phyloP scores from a whole-genome alignment of 2,888 invertebrate species.

The Drosophila algonquin region DNA sequence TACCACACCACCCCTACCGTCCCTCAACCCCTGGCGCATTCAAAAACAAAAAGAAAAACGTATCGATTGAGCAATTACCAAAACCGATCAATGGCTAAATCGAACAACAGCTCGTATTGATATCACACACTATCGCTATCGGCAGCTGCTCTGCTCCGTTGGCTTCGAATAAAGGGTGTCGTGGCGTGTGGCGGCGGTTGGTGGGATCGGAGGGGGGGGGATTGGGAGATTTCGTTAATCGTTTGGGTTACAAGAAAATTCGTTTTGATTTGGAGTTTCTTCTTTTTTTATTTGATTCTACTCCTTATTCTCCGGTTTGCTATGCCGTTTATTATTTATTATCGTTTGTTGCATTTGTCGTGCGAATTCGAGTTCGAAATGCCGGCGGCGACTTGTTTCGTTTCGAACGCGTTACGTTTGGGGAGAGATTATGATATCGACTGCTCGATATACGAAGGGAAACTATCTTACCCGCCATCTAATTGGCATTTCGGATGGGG shows the following conservation, averaged over 20 bases:
- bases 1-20: too few species aligned
- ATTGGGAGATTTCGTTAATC: background rate
- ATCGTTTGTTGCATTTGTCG: background rate
- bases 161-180: background rate
- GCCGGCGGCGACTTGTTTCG: slow-evolving; percentile 51
- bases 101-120: background rate
- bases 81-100: background rate
- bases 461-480: slow-evolving; percentile 59
- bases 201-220: background rate
- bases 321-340: background rate
- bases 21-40: background rate
- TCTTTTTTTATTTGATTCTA: slow-evolving; percentile 6
- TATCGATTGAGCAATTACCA: background rate
- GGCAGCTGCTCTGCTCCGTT: background rate
- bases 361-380: slow-evolving; percentile 32
- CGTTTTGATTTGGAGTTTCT: slow-evolving; percentile 13
- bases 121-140: background rate
- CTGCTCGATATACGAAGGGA: slow-evolving; percentile 67
- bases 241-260: background rate
- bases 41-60: background rate
- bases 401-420: slow-evolving; percentile 2
- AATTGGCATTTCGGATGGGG: slow-evolving; percentile 17
- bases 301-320: background rate
- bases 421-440: slow-evolving; percentile 34
- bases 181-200: background rate